Base-by-base conservation (phyloP, 2,888 invertebrate species). In the Blastobasis lacticolella region DNA sequence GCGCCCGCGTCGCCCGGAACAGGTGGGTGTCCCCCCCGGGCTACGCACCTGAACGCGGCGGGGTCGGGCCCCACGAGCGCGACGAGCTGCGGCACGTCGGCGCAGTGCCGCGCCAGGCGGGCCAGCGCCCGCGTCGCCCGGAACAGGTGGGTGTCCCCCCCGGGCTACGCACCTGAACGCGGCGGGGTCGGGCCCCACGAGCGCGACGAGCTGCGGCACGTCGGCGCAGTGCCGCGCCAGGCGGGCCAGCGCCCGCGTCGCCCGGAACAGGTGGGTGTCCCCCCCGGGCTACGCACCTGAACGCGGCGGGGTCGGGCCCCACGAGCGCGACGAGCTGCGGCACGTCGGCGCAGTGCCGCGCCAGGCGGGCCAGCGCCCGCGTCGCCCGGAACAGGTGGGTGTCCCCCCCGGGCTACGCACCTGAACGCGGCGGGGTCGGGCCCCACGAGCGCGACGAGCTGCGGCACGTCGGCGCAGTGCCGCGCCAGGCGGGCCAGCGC, bases 51-150 rank as follows among this genome's bases (percentile, higher is more conserved):
- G 84, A 95, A 96, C 69, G 93, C 92, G 66, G 90, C 90, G 46
- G 97, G 95, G 79, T 94, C 93, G 7, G 97, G 97, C 36, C 97
- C 97, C 70, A 97, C 94, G 93, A 97, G 94, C 76, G 95, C 95
- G 59, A 97, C 92, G 56, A 97, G 90, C 77, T 95, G 95, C 43
- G 95, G 95, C 61, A 97, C 96, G 81, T 97, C 96, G 59, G 92
- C 92, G 44, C 95, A 94, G 69, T 96, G 93, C 71, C 92, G 90
- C 54, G 91, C 92, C 69, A 94, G 94, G 56, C 92, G 88, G 9
- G 93, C 91, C 61, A 97, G 88, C 0, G 96, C 94, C 64, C 93
- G 93, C 85, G 95, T 90, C 57, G 94, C 92, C 58, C 95, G 92
- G 88, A 89, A 95, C 65, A 94, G 89, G 63, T 94, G 92, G 73